A percentile compares a stretch with the other conserved stretches of the same genome.
Evolutionary conservation across 2,888 invertebrate genomes (phyloP).

Genomic region (Melipona beecheii): DNA sequence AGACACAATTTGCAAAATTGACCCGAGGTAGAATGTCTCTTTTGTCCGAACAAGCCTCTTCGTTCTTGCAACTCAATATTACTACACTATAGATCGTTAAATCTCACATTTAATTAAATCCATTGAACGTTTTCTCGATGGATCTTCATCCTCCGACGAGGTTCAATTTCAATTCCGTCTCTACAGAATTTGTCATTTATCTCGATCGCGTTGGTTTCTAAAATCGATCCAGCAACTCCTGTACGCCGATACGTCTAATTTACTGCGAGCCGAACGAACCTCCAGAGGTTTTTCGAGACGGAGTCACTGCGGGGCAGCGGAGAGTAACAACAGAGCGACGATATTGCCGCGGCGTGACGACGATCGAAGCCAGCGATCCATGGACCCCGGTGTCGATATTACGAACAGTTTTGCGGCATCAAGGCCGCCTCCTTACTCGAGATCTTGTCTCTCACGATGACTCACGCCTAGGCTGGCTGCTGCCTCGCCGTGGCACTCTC

Average conservation of each 20-base stretch:
- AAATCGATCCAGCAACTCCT: no score
- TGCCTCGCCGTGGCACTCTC: slow-evolving; percentile 66
- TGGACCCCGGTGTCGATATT: slow-evolving; percentile 74
- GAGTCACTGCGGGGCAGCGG: background rate
- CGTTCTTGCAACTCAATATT: no score
- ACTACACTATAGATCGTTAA: no score
- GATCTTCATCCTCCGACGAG: no score
- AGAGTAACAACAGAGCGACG: background rate
- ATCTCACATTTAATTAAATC: no score
- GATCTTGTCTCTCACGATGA: slow-evolving; percentile 78
- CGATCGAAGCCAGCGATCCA: slow-evolving; percentile 65
- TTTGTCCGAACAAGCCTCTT: no score
- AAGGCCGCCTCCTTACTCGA: slow-evolving; percentile 79
- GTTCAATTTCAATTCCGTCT: no score
- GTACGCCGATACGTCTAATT: background rate
- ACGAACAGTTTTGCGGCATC: slow-evolving; percentile 77
- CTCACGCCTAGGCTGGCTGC: slow-evolving; percentile 70
- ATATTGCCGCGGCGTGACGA: slow-evolving; percentile 56
- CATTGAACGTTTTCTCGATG: no score
- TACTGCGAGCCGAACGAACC: background rate
- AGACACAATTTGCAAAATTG: no score
- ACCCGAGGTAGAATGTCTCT: no score
- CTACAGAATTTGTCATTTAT: no score
- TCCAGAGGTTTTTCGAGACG: background rate
- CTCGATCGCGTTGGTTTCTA: no score